phyloP scores from a whole-genome alignment of 2,888 invertebrate genomes.

The Notocelia uddmanniana region DNA sequence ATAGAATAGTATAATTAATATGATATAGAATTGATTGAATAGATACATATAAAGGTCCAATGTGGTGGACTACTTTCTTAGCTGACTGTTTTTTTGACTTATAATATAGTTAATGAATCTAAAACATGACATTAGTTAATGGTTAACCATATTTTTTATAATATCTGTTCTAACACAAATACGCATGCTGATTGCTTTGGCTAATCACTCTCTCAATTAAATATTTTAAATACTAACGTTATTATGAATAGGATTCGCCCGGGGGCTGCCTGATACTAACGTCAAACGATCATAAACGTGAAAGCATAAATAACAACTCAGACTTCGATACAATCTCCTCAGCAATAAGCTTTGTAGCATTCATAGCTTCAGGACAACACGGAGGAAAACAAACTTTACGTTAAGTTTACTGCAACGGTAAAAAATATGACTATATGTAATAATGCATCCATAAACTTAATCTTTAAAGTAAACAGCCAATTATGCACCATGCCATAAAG shows the following conservation, averaged over 20 bases:
- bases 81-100: no score
- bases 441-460: not conserved
- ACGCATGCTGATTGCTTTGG: constrained; percentile 25
- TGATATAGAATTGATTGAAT: no score
- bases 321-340: constrained; percentile 49
- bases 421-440: not conserved
- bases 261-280: constrained; percentile 26
- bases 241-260: constrained; percentile 18
- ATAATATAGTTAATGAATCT: no score
- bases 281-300: constrained; percentile 25
- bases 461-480: constrained; percentile 27
- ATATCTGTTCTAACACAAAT: no score
- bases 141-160: no score
- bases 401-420: constrained; percentile 1
- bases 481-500: constrained; percentile 13
- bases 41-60: no score
- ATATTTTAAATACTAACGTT: constrained; percentile 33
- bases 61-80: no score
- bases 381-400: not conserved
- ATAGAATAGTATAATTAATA: no score
- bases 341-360: constrained; percentile 3
- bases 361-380: constrained; percentile 9
- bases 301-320: constrained; percentile 51
- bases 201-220: constrained; percentile 20
- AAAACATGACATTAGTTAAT: no score